A percentile compares a stretch with the other conserved stretches of the same genome.
These are phyloP conservation scores for Neuroscelio doddi DNA, from an alignment of 2,888 invertebrate species.

Conservation along the genomic window DNA sequence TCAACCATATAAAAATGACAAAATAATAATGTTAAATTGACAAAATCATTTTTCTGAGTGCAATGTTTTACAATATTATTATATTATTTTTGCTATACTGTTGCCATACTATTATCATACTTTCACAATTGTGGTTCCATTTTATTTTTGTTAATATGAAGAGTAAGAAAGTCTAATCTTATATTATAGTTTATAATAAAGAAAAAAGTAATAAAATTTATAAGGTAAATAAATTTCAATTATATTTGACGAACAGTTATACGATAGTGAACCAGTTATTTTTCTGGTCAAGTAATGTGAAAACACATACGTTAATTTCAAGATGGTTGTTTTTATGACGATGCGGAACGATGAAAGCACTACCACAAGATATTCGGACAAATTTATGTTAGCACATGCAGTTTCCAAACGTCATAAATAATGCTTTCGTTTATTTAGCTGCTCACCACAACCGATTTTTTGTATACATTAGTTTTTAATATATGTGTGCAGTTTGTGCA, in stretches of 20 bases:
- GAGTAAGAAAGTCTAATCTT: too few relatives aligned
- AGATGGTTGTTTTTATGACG: slow-evolving; percentile 35
- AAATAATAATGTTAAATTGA: too few relatives aligned
- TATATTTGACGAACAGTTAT: slow-evolving; percentile 34
- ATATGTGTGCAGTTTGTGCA: slow-evolving; percentile 3
- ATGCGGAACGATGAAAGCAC: slow-evolving; percentile 27
- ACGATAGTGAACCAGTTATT: slow-evolving; percentile 8
- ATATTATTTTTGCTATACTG: too few relatives aligned
- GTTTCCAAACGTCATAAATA: slow-evolving; percentile 40
- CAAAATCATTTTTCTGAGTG: too few relatives aligned
- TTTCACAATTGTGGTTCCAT: too few relatives aligned
- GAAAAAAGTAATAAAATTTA: too few relatives aligned
- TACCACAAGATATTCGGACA: slow-evolving; percentile 16
- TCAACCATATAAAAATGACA: too few relatives aligned
- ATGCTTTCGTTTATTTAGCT: slow-evolving; percentile 22
- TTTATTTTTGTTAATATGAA: too few relatives aligned
- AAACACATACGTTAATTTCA: slow-evolving; percentile 21
- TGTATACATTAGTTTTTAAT: not conserved
- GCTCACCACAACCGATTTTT: not conserved
- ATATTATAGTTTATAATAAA: too few relatives aligned
- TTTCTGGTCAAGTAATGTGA: slow-evolving; percentile 26
- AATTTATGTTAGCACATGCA: slow-evolving; percentile 26
- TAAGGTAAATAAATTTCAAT: slow-evolving; percentile 10
- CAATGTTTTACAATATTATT: too few relatives aligned
- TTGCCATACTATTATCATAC: too few relatives aligned